Evolutionary conservation across 2,888 invertebrate species (phyloP), one percentile per base, ranked within the genome.

Genomic region (Gari tellinella): DNA sequence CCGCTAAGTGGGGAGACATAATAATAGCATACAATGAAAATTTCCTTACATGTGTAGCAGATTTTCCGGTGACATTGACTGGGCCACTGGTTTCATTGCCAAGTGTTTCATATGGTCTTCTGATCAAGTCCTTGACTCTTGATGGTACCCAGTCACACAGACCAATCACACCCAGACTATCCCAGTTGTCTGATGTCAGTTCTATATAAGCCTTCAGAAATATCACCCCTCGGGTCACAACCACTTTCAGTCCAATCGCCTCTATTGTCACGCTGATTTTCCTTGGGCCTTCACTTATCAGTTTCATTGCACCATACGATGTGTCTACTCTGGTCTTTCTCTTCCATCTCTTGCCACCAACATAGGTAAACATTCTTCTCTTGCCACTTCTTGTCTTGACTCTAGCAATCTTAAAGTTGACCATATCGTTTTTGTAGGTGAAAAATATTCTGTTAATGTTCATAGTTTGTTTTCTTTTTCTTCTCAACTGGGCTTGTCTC

Each of bases 381-480:
- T 41, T 41, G 15, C 37, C 31, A 10, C n/a, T 41, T 8, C 19
- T 38, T 21, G 7, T 19, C 25, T 41, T 15, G 2, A 41, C 41
- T 55, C 55, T 55, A 41, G 40, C 41, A 41, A 41, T 55, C n/a
- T 41, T 25, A 21, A 61, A 52, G 31, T 43, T 56, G 15, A 53
- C 51, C 10, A 48, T 43, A 10, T 58, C 25, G 10, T 55, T 43
- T 25, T 64, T 64, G 60, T 74, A 68, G 4, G 73, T 64, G 4
- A 74, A 64, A 51, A 48, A 74, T n/a, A 64, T 56, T 61, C 56
- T 68, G 49, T 68, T 60, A 17, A 74, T 48, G 12, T n/a, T 40
- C 7, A 56, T 21, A n/a, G 43, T 26, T 19, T 26, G 45, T 37
- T 51, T 41, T 1, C 48, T 52, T 7, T 56, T 60, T 31, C 46